Conservation (phyloP, 35 echinoderm and acorn worm genomes). For the Ophioderma brevispina region DNA sequence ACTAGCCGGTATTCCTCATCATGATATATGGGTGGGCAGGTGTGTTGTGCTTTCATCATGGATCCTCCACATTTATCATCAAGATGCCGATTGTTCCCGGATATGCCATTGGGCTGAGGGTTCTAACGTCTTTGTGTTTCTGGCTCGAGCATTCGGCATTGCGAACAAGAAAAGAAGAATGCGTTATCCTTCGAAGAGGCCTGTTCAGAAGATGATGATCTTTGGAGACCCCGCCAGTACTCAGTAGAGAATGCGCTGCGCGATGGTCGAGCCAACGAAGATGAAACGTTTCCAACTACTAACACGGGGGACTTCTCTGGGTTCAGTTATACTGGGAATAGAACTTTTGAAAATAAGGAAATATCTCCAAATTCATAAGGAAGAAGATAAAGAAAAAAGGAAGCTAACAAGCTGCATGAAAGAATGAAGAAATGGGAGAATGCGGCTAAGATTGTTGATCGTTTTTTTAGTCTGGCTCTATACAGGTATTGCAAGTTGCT, state of each 20-base stretch:
- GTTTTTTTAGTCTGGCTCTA: background rate
- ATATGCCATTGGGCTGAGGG: background rate
- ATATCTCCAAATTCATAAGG: background rate
- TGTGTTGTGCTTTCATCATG: background rate
- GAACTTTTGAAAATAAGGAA: background rate
- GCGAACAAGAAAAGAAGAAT: background rate
- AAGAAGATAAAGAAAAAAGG: background rate
- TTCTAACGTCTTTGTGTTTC: background rate
- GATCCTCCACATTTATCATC: conserved; percentile 5
- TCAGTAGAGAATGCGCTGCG: background rate
- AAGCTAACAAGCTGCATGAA: background rate
- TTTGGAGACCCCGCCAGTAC: background rate
- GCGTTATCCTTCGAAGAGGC: background rate
- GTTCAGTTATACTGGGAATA: background rate
- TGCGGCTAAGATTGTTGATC: background rate
- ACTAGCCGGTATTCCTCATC: too few relatives aligned
- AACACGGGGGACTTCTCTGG: background rate
- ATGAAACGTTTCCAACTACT: background rate
- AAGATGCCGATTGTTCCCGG: background rate
- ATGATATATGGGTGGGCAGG: background rate
- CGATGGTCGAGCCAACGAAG: background rate
- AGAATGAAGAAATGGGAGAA: background rate
- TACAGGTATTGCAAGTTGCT: too few relatives aligned
- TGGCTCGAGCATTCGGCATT: background rate
- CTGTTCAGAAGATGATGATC: background rate